Evolutionary conservation across 2,888 invertebrate genomes (phyloP), one percentile per base, ranked within the genome.

Genomic region (Epsilonema sp.): DNA sequence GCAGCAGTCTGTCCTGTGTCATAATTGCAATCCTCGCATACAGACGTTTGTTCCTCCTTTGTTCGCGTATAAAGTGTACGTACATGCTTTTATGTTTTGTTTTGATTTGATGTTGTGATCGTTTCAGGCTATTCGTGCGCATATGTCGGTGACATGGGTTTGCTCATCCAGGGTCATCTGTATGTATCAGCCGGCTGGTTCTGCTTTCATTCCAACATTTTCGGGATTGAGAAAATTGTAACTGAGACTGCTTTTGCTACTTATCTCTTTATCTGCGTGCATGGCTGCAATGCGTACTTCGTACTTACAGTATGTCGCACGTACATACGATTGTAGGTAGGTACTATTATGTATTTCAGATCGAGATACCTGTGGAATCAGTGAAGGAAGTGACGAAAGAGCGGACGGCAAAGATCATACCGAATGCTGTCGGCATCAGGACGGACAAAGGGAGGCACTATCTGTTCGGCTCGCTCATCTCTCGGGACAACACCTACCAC

Each of bases 121-220:
- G n/a, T n/a, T 73, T 22, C 72, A 81, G 81, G 84, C 74, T 89
- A 82, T 72, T 83, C 85, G 42, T 87, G 87, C 70, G 87, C 87
- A 51, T 75, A 86, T 58, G 81, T 86, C 51, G 82, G 83, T 52
- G 89, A 89, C 67, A 83, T 87, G 58, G 48, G 48, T 3, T 26
- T 43, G 8, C 71, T 89, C 45, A 76, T 89, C 23, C 89, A 89
- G 72, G 89, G 89, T 47, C 81, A 84, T 65, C 75, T 90, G 57
- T 89, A 87, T 72, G 84, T 89, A 65, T 86, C 87, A 53, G 80
- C 82, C 65, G 84, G 86, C 67, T 85, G 85, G 72, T 85, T 89
- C 71, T 87, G 86, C 58, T 89, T 89, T 73, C 85, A 89, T 70
- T 87, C 89, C 53, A 87, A 87, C 68, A 86, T 90, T 50, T 85